These are phyloP conservation scores for Lithodes maja DNA, from an alignment of 2,888 invertebrate species.

Conservation along the genomic window DNA sequence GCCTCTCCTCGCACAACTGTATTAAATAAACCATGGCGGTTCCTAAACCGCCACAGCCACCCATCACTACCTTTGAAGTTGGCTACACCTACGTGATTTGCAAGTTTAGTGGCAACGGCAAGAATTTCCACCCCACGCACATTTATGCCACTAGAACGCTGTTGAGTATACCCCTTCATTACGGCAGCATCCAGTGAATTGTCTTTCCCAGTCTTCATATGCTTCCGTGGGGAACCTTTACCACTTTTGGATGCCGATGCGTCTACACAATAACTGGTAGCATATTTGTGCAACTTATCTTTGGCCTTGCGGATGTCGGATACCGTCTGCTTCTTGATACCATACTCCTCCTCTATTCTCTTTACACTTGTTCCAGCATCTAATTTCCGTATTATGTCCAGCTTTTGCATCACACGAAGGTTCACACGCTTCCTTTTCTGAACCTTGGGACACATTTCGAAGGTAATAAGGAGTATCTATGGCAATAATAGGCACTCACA, in stretches of 20 bases:
- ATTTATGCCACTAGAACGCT: background rate
- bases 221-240: background rate
- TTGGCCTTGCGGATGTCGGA: constrained; percentile 23
- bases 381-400: background rate
- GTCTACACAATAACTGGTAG: background rate
- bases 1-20: background rate
- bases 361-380: background rate
- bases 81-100: background rate
- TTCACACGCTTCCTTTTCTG: background rate
- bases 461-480: background rate
- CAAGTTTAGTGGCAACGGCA: background rate
- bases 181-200: background rate
- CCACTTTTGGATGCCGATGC: background rate
- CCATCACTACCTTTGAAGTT: constrained; percentile 3
- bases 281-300: constrained; percentile 11
- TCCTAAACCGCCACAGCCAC: constrained; percentile 3
- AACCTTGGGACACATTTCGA: background rate
- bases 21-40: background rate
- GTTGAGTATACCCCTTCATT: constrained; percentile 10
- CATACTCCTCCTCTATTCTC: constrained; percentile 18
- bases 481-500: background rate
- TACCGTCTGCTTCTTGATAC: constrained; percentile 16
- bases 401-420: background rate
- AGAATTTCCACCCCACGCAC: constrained; percentile 1
- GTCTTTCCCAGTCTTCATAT: constrained; percentile 10